Percentiles rank a stretch among this genome's conserved stretches.
Evolutionary conservation across 2,113 vertebrate species (phyloP).

Genomic region (Litocranius walleri): DNA sequence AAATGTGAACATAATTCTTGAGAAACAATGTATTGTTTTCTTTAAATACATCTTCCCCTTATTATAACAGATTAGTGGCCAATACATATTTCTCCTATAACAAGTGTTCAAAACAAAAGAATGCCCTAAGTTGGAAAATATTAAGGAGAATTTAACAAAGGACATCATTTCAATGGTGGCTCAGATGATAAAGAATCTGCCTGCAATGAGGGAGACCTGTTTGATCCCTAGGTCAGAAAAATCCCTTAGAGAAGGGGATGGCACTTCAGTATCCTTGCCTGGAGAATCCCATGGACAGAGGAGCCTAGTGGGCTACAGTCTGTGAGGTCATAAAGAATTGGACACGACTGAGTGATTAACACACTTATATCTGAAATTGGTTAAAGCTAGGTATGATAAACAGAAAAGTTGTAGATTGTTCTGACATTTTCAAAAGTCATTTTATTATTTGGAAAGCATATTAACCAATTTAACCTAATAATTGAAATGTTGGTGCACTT

Average conservation of each 20-base stretch:
- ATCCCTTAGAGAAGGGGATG: background rate
- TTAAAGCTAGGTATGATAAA: background rate
- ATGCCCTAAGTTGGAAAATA: background rate
- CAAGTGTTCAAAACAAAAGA: conserved; percentile 1
- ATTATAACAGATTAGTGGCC: background rate
- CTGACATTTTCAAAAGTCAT: conserved; percentile 13
- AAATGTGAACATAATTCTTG: background rate
- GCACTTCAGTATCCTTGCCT: background rate
- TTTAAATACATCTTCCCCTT: background rate
- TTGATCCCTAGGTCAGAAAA: background rate
- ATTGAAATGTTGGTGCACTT: background rate
- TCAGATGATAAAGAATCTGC: background rate
- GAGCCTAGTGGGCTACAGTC: background rate
- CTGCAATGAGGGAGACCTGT: background rate
- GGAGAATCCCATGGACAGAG: background rate
- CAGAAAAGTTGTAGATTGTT: background rate
- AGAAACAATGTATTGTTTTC: background rate
- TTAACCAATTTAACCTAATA: background rate
- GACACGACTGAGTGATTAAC: background rate
- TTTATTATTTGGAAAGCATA: conserved; percentile 31
- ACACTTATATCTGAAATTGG: background rate
- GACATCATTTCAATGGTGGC: background rate
- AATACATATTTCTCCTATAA: background rate
- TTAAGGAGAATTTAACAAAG: background rate
- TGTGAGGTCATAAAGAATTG: background rate